phyloP scores from a whole-genome alignment of 2,888 invertebrate genomes.

The Drosophila borborema region DNA sequence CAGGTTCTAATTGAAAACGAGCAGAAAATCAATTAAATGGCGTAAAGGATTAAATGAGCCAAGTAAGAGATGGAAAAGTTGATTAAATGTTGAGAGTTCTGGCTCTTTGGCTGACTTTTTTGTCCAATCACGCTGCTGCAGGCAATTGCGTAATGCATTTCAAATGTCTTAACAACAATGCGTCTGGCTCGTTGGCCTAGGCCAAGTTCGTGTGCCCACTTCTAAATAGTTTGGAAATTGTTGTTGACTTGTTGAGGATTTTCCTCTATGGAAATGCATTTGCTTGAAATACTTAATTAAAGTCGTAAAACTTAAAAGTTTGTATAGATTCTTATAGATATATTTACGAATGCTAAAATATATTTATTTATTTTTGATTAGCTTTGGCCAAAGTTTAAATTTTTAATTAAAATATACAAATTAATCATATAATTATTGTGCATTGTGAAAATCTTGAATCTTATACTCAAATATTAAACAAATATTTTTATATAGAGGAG shows the following conservation, averaged over 20 bases:
- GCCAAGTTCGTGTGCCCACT: constrained; percentile 26
- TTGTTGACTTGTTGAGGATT: background rate
- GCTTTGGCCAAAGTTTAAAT: too few species aligned
- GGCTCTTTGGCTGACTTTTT: constrained; percentile 10
- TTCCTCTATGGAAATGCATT: background rate
- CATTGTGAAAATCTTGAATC: too few species aligned
- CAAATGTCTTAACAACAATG: constrained; percentile 42
- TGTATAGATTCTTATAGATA: too few species aligned
- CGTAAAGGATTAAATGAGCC: constrained; percentile 17
- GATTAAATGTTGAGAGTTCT: constrained; percentile 14
- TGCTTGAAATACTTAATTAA: too few species aligned
- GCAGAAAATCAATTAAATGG: constrained; percentile 34
- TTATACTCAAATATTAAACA: too few species aligned
- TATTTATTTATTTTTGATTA: too few species aligned
- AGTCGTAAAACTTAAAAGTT: background rate
- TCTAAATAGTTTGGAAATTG: constrained; percentile 18
- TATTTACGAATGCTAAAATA: too few species aligned
- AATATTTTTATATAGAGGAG: too few species aligned
- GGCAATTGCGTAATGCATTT: constrained; percentile 21
- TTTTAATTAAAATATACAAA: too few species aligned
- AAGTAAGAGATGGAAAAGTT: constrained; percentile 24
- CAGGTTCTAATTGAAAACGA: constrained; percentile 45
- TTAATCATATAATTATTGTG: too few species aligned
- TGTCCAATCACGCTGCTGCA: constrained; percentile 54
- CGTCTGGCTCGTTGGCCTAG: constrained; percentile 32